These are phyloP conservation scores for Arenaria interpres DNA, from an alignment of 2,113 vertebrate genomes.

Conservation along the genomic window DNA sequence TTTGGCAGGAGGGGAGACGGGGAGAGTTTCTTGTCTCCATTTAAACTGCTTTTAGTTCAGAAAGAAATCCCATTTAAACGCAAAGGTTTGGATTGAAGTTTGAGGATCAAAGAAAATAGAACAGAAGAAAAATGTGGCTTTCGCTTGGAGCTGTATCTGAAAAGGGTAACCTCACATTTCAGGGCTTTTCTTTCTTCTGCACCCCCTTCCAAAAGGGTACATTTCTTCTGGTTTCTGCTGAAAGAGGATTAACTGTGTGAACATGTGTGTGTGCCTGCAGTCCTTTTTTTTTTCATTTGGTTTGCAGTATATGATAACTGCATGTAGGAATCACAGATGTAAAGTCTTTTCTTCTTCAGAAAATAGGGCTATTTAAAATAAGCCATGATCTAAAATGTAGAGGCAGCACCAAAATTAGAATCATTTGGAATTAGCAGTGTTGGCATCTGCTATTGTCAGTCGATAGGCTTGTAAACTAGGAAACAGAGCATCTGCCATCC, in stretches of 20 bases:
- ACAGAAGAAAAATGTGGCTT: slow-evolving; percentile 6
- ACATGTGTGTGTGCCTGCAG: background rate
- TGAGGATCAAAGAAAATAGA: slow-evolving; percentile 51
- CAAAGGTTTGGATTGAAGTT: slow-evolving; percentile 45
- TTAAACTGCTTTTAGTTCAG: slow-evolving; percentile 58
- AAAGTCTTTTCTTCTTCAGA: background rate
- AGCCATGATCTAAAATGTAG: background rate
- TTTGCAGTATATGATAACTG: background rate
- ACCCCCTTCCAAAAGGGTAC: background rate
- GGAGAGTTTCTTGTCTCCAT: slow-evolving; percentile 25
- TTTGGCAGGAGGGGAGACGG: background rate
- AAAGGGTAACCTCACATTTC: slow-evolving; percentile 26
- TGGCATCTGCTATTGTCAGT: background rate
- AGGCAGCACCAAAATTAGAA: background rate
- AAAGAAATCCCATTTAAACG: slow-evolving; percentile 57
- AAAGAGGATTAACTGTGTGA: background rate
- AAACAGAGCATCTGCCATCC: background rate
- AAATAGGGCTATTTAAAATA: background rate
- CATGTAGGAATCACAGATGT: background rate
- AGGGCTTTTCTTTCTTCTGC: background rate
- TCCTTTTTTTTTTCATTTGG: background rate
- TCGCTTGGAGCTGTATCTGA: slow-evolving; percentile 29
- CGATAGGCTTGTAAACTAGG: background rate
- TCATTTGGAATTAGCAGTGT: background rate
- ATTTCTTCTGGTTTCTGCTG: background rate